Evolutionary conservation across 2,888 invertebrate species (phyloP), one percentile per base, ranked within the genome.

Genomic region (Nemurella pictetii): DNA sequence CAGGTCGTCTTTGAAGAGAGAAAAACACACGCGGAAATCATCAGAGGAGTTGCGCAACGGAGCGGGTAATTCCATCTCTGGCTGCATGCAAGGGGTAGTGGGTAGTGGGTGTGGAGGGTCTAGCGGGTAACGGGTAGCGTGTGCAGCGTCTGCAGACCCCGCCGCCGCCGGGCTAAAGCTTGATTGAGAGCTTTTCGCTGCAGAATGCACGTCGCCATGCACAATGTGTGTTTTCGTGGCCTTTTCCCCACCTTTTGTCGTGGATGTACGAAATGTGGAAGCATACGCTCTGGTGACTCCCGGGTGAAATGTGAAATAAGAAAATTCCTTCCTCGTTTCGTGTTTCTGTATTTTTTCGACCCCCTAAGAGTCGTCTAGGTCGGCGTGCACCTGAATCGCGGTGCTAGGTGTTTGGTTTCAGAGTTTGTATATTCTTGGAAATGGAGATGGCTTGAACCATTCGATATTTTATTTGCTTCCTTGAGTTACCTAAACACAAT

Each of bases 21-120:
- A 78, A 78, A 78, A 78, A 78, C 78, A 78, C 78, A 78, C 78
- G 30, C 29, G 78, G 78, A 78, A 78, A 78, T 78, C 78, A 78
- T 78, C 78, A 78, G 78, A 78, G 78, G 75, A 26, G 28, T 28
- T n/a, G 28, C 4, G 29, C 30, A 78, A 30, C 78, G 29, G 28
- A 30, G 78, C 78, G 78, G 30, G 30, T 78, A 30, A 78, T 78
- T 78, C 78, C 20, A 28, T 12, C 78, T 30, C 55, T 55, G 55
- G 55, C 55, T 55, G 55, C 55, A 55, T 55, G 55, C 55, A 15
- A 12, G n/a, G 32, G 32, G 32, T 32, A 55, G 55, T 20, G 55
- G 55, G 55, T 55, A 55, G 55, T 12, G 55, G 5, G 55, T 2
- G 55, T 20, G 12, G 15, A 3, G 55, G 55, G 20, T 20, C 55